Conservation (phyloP, 2,888 invertebrate species). For the Neoitamus cyanurus region DNA sequence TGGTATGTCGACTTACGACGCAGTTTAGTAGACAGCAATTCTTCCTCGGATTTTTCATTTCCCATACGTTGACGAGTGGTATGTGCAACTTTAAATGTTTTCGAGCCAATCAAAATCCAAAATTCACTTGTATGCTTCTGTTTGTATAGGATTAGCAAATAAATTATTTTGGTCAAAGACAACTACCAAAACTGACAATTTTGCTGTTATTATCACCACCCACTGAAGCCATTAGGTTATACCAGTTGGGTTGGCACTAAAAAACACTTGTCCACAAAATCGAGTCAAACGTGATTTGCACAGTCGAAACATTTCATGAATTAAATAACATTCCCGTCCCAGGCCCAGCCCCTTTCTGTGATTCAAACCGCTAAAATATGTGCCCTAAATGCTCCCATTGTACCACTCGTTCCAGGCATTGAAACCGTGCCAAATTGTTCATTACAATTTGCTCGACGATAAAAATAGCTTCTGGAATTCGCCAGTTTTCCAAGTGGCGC, state of each 20-base stretch:
- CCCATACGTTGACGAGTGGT: too few relatives aligned
- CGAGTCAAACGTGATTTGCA: not conserved
- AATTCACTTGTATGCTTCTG: too few relatives aligned
- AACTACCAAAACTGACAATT: too few relatives aligned
- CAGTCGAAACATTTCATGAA: not conserved
- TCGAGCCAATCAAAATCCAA: too few relatives aligned
- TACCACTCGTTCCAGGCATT: not conserved
- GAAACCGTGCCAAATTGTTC: not conserved
- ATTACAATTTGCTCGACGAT: not conserved
- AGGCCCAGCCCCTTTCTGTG: not conserved
- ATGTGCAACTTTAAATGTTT: too few relatives aligned
- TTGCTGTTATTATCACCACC: not conserved
- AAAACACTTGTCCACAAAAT: not conserved
- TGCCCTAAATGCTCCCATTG: not conserved
- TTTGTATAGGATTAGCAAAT: too few relatives aligned
- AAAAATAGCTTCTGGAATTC: constrained; percentile 7
- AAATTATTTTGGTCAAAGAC: too few relatives aligned
- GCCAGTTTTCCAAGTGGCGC: not conserved
- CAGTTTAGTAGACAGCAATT: too few relatives aligned
- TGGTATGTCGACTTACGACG: too few relatives aligned
- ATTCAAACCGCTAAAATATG: not conserved
- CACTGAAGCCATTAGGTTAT: not conserved
- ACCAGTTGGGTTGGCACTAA: not conserved
- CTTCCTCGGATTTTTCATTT: too few relatives aligned
- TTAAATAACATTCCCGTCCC: not conserved